Percentiles rank a stretch among this genome's conserved stretches.
These are phyloP conservation scores for Adineta ricciae DNA, from an alignment of 2,888 invertebrate species.

Conservation along the genomic window DNA sequence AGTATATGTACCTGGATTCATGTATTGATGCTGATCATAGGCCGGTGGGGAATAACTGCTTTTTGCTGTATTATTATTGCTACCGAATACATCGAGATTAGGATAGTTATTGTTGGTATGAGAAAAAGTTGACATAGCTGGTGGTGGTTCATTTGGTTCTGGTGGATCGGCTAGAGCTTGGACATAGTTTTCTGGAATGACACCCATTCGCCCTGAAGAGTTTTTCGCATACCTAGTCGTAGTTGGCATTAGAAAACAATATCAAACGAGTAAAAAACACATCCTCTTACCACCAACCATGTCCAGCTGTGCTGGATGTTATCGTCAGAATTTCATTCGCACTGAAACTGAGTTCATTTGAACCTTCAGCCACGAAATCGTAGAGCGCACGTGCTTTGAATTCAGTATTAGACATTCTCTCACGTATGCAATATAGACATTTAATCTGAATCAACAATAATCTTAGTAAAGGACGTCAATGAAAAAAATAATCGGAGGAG, in stretches of 20 bases:
- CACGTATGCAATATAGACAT: not conserved
- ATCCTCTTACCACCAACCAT: not conserved
- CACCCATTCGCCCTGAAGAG: not conserved
- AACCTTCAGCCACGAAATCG: not conserved
- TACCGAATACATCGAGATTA: not conserved
- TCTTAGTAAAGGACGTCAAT: not conserved
- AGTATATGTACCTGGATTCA: not conserved
- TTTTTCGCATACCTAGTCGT: not conserved
- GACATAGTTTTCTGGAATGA: conserved; percentile 5
- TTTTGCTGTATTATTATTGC: not conserved
- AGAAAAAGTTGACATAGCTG: not conserved
- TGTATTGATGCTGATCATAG: not conserved
- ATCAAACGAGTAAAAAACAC: not conserved
- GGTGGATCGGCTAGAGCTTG: not conserved
- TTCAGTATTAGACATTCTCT: conserved; percentile 10
- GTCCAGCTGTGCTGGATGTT: not conserved
- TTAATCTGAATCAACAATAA: not conserved
- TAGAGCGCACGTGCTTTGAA: conserved; percentile 13
- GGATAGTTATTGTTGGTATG: not conserved
- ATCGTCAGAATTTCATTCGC: not conserved
- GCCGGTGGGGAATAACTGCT: not conserved
- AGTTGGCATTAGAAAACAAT: not conserved
- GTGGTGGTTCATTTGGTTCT: conserved; percentile 2
- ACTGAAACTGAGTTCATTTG: not conserved
- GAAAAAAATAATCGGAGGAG: not conserved